These are phyloP conservation scores for Smutsia gigantea DNA, from an alignment of 2,797 vertebrate genomes.

Conservation along the genomic window DNA sequence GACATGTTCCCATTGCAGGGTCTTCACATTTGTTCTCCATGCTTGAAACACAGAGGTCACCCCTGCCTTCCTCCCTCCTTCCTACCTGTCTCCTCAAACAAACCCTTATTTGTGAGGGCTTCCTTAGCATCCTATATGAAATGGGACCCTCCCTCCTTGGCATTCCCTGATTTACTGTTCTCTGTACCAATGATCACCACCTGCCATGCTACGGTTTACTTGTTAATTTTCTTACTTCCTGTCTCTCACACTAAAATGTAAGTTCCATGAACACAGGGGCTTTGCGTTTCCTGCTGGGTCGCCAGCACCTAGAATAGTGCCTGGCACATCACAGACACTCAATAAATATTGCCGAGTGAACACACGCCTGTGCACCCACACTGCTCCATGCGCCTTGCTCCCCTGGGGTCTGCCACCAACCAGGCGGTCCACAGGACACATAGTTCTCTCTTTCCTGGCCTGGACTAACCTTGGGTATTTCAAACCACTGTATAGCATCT, in stretches of 20 bases:
- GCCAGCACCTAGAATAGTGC: neutral
- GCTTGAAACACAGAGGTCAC: neutral
- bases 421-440: neutral
- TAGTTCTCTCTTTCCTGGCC: neutral
- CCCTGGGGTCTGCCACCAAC: neutral
- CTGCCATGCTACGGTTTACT: neutral
- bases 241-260: neutral
- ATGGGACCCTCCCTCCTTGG: neutral
- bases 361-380: too few species aligned
- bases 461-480: neutral
- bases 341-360: neutral
- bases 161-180: neutral
- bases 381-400: neutral
- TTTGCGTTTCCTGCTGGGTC: neutral
- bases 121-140: neutral
- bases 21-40: neutral
- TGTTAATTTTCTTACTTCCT: neutral
- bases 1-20: accelerated
- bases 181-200: neutral
- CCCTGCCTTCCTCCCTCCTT: neutral
- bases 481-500: neutral
- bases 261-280: neutral
- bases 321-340: neutral
- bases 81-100: neutral
- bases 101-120: neutral